Evolutionary conservation across 2,888 invertebrate species (phyloP).

Genomic region (Meiosimyza decipiens): DNA sequence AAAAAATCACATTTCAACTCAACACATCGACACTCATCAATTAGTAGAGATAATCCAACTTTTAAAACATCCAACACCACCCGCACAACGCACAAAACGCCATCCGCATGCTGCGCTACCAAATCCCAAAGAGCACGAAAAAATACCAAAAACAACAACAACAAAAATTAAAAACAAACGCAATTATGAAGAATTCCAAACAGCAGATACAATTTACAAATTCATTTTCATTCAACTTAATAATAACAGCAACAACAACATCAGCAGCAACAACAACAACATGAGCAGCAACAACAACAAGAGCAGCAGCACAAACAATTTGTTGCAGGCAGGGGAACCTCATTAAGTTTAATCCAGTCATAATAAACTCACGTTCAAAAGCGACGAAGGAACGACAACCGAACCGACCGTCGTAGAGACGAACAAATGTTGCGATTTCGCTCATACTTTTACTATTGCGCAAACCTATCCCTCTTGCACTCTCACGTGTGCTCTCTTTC

Average conservation of each 20-base stretch:
- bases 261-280: constrained; percentile 16
- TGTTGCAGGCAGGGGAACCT: constrained; percentile 25
- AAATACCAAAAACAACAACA: constrained; percentile 45
- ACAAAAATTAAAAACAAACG: constrained; percentile 37
- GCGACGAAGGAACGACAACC: neutral
- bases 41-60: constrained; percentile 23
- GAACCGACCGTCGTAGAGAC: neutral
- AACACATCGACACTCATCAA: constrained; percentile 37
- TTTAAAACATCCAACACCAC: constrained; percentile 13
- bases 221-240: constrained; percentile 32
- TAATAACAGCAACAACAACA: constrained; percentile 22
- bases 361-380: constrained; percentile 17
- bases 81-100: constrained; percentile 25
- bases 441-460: neutral
- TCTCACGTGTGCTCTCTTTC: constrained; percentile 5
- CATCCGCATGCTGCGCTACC: neutral
- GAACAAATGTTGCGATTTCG: neutral
- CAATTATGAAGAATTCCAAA: constrained; percentile 40
- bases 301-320: neutral
- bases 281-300: constrained; percentile 7
- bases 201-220: constrained; percentile 34
- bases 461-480: neutral
- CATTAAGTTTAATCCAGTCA: constrained; percentile 36
- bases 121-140: constrained; percentile 38
- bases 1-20: neutral